phyloP scores from a whole-genome alignment of 2,888 invertebrate genomes.

The Caenorhabditis wallacei region DNA sequence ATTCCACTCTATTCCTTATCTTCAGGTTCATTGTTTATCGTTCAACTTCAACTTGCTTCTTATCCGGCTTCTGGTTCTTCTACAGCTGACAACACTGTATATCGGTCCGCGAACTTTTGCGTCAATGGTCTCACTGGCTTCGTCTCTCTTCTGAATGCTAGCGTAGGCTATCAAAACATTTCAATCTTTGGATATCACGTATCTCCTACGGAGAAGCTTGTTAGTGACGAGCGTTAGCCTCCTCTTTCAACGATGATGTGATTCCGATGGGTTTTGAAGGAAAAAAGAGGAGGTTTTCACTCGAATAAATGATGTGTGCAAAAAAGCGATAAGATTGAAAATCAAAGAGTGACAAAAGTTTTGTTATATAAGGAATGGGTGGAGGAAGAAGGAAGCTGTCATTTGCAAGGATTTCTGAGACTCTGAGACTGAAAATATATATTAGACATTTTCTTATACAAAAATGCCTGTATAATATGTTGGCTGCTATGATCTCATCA shows the following conservation, averaged over 20 bases:
- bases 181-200: slow-evolving; percentile 13
- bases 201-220: slow-evolving; percentile 1
- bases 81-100: neutral
- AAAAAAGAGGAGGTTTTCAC: neutral
- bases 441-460: neutral
- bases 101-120: slow-evolving; percentile 52
- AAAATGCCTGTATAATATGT: neutral
- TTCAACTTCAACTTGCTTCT: neutral
- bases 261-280: neutral
- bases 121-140: slow-evolving; percentile 33
- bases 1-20: neutral
- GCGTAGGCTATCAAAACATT: slow-evolving; percentile 18
- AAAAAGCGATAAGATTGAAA: neutral
- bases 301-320: slow-evolving; percentile 11
- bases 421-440: neutral
- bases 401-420: neutral
- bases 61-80: neutral
- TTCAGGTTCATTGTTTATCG: neutral
- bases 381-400: neutral
- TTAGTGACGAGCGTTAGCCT: slow-evolving; percentile 14
- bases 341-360: slow-evolving; percentile 8
- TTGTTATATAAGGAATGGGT: slow-evolving; percentile 9
- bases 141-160: neutral
- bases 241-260: neutral
- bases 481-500: no score